These are phyloP conservation scores for Dicyrtomina minuta DNA, from an alignment of 2,888 invertebrate species.

Conservation along the genomic window DNA sequence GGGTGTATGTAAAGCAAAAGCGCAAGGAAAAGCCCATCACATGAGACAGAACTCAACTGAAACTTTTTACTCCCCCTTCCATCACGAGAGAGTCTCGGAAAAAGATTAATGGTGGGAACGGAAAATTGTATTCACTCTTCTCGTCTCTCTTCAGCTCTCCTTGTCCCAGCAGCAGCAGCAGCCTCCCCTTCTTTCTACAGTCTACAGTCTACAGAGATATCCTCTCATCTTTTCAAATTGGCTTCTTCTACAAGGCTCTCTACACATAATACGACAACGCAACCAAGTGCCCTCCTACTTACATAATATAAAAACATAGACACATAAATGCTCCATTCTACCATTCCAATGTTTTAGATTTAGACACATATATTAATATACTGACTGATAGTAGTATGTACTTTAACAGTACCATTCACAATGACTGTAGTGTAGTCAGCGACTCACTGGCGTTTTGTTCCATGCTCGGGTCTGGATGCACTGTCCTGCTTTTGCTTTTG, in stretches of 20 bases:
- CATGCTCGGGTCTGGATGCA: too few relatives aligned
- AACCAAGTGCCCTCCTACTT: neutral
- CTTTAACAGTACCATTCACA: too few relatives aligned
- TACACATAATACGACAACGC: conserved; percentile 4
- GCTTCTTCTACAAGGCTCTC: neutral
- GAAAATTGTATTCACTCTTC: conserved; percentile 42
- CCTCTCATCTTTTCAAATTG: conserved; percentile 25
- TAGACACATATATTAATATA: too few relatives aligned
- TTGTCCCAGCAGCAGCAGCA: too few relatives aligned
- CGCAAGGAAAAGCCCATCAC: conserved; percentile 6
- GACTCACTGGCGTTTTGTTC: too few relatives aligned
- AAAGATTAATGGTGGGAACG: conserved; percentile 46
- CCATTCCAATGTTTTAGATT: too few relatives aligned
- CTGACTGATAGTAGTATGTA: too few relatives aligned
- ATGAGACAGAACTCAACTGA: conserved; percentile 20
- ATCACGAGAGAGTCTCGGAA: conserved; percentile 40
- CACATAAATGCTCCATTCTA: too few relatives aligned
- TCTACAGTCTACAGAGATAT: too few relatives aligned
- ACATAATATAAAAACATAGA: too few relatives aligned
- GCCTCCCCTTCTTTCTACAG: neutral
- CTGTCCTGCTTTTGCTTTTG: too few relatives aligned
- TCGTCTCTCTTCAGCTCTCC: conserved; percentile 33
- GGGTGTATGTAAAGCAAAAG: neutral
- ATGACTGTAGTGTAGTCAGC: too few relatives aligned
- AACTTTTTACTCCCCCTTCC: conserved; percentile 37